Evolutionary conservation across 2,888 invertebrate species (phyloP).

Genomic region (Malthinus flaveolus): DNA sequence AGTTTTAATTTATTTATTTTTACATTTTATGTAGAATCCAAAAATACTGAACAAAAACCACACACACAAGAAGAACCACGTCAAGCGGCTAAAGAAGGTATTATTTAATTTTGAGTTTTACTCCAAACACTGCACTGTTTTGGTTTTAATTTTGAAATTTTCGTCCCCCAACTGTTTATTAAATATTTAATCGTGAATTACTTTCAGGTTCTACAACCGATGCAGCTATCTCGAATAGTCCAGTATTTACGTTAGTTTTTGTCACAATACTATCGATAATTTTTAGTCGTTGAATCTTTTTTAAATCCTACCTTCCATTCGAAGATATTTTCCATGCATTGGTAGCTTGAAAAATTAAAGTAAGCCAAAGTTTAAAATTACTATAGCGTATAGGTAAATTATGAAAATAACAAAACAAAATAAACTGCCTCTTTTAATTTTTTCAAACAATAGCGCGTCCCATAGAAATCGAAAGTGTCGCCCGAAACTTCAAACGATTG

Average conservation of each 20-base stretch:
- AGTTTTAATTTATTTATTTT: slow-evolving; percentile 1
- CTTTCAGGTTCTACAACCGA: slow-evolving; percentile 11
- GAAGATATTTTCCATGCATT: slow-evolving; percentile 43
- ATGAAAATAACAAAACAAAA: slow-evolving; percentile 26
- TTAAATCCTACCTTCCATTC: slow-evolving; percentile 17
- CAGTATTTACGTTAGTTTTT: slow-evolving; percentile 30
- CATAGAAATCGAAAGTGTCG: slow-evolving; percentile 23
- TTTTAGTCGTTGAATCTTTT: slow-evolving; percentile 32
- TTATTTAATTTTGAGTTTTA: not conserved
- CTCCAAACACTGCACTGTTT: not conserved
- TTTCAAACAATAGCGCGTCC: slow-evolving; percentile 6
- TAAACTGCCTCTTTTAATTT: slow-evolving; percentile 7
- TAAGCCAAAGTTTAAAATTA: slow-evolving; percentile 36
- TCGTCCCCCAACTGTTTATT: no score
- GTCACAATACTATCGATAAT: slow-evolving; percentile 36
- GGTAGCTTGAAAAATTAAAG: slow-evolving; percentile 44
- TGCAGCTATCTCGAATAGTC: slow-evolving; percentile 12
- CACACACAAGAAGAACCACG: slow-evolving; percentile 39
- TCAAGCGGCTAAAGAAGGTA: slow-evolving; percentile 35
- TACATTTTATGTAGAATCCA: not conserved
- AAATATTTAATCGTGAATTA: not conserved
- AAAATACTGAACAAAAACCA: slow-evolving; percentile 39
- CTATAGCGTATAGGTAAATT: slow-evolving; percentile 34
- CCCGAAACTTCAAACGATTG: slow-evolving; percentile 18
- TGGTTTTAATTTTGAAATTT: not conserved